These are phyloP conservation scores for Siniperca knerii DNA, from an alignment of 2,113 vertebrate genomes.

Conservation along the genomic window DNA sequence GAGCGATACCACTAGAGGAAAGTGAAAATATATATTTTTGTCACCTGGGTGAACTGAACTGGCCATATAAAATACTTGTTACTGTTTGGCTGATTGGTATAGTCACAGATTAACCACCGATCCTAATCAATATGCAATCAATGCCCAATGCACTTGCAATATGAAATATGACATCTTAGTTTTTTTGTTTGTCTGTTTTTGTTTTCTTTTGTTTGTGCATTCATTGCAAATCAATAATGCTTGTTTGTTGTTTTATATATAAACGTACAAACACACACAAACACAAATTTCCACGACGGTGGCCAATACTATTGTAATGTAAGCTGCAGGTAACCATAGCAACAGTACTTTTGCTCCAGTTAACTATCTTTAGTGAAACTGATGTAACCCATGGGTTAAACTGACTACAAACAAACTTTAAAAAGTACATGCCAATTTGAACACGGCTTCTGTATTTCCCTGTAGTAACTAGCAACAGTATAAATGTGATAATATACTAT, in stretches of 20 bases:
- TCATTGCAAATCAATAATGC: background rate
- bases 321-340: slow-evolving; percentile 1
- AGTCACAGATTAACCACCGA: no score
- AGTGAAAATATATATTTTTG: background rate
- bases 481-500: background rate
- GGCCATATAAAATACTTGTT: no score
- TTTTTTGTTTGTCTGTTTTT: background rate
- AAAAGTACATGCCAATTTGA: no score
- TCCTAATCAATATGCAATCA: no score
- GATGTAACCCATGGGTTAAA: background rate
- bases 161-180: background rate
- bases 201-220: no score
- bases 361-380: background rate
- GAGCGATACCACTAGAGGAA: background rate
- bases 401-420: background rate
- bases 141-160: background rate
- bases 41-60: no score
- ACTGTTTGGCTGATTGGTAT: no score
- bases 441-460: background rate
- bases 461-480: background rate
- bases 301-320: background rate
- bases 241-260: background rate
- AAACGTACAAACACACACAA: no score
- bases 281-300: background rate
- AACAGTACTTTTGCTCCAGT: background rate